Conservation (phyloP, 2,797 vertebrate species). For the Acanthornis magna region DNA sequence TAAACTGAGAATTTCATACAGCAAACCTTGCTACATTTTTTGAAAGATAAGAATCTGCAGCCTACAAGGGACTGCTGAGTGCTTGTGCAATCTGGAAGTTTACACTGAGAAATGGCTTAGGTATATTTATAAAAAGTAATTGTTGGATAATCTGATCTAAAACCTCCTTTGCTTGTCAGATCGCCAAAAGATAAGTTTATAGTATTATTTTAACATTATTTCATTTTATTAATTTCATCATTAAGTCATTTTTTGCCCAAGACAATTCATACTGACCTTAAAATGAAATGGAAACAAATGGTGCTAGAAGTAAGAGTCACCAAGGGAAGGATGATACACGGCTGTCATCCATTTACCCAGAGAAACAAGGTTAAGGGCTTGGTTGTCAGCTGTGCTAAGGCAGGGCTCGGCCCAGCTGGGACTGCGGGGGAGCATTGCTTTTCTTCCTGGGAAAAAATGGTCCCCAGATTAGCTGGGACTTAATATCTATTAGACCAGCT, state of each 20-base stretch:
- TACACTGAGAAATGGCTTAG: neutral
- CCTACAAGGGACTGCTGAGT: neutral
- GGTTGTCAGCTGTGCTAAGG: neutral
- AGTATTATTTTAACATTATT: slow-evolving; percentile 16
- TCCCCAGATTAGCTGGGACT: neutral
- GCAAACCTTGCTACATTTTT: neutral
- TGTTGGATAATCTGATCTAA: slow-evolving; percentile 21
- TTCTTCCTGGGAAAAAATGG: neutral
- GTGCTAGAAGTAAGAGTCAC: slow-evolving; percentile 45
- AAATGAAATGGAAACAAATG: slow-evolving; percentile 50
- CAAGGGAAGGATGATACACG: neutral
- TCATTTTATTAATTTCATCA: slow-evolving; percentile 32
- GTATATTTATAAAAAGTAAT: neutral
- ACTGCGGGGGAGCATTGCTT: neutral
- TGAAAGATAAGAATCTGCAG: neutral
- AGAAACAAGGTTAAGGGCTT: slow-evolving; percentile 20
- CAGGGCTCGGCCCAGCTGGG: neutral
- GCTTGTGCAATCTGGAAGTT: neutral
- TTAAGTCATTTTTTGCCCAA: slow-evolving; percentile 37
- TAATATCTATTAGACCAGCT: neutral
- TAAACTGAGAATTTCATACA: neutral
- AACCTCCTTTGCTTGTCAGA: neutral
- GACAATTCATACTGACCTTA: slow-evolving; percentile 49
- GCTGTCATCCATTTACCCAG: neutral
- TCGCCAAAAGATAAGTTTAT: slow-evolving; percentile 19